Evolutionary conservation across 2,888 invertebrate species (phyloP).

Genomic region (Leptura quadrifasciata): DNA sequence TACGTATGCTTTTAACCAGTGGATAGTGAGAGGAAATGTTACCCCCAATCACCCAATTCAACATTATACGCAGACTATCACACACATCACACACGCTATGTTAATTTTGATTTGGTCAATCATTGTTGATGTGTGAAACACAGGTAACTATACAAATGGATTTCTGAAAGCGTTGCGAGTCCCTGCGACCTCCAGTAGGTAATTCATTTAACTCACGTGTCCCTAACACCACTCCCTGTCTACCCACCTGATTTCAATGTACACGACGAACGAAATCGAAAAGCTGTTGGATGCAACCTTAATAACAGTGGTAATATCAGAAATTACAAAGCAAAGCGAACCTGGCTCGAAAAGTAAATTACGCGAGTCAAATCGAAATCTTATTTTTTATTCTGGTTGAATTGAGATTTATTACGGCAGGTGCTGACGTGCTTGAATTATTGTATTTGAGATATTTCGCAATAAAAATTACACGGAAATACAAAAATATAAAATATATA

Average conservation of each 20-base stretch:
- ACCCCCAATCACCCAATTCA: too few relatives aligned
- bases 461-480: constrained; percentile 3
- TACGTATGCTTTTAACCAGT: too few relatives aligned
- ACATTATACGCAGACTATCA: too few relatives aligned
- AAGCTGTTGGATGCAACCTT: constrained; percentile 2
- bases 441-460: constrained; percentile 13
- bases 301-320: constrained; percentile 23
- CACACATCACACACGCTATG: too few relatives aligned
- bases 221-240: background rate
- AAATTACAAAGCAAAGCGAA: constrained; percentile 22
- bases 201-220: background rate
- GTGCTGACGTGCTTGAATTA: constrained; percentile 30
- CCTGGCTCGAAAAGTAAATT: constrained; percentile 10
- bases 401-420: constrained; percentile 8
- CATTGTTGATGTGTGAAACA: too few relatives aligned
- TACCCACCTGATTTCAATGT: constrained; percentile 4
- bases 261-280: constrained; percentile 9
- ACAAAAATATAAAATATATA: too few relatives aligned
- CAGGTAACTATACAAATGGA: background rate
- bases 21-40: too few relatives aligned
- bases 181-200: background rate
- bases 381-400: constrained; percentile 20
- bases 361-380: constrained; percentile 33
- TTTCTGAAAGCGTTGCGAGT: background rate
- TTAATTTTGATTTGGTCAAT: too few relatives aligned